These are phyloP conservation scores for Capitella teleta DNA, from an alignment of 1,140 invertebrate genomes.

Conservation along the genomic window DNA sequence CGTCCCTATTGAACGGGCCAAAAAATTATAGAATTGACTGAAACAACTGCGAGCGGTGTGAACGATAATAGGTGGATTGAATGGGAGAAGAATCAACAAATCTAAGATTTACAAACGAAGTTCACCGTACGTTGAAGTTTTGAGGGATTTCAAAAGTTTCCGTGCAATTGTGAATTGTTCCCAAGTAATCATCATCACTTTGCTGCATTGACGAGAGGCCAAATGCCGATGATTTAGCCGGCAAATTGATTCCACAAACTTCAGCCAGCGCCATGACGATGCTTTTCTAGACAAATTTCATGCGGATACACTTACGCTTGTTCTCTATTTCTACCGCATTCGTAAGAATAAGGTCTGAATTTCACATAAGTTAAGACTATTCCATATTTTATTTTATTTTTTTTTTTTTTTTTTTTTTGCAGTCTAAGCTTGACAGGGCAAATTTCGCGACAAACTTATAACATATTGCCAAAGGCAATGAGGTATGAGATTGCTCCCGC, in stretches of 20 bases:
- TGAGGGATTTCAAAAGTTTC: not conserved
- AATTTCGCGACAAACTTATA: too few species aligned
- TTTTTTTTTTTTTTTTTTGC: too few species aligned
- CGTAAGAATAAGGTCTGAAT: too few species aligned
- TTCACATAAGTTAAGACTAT: too few species aligned
- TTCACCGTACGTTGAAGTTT: not conserved
- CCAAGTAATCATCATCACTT: not conserved
- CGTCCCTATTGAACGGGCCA: not conserved
- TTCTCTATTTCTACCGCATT: too few species aligned
- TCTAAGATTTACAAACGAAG: not conserved
- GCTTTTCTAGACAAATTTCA: too few species aligned
- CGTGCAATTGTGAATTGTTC: not conserved
- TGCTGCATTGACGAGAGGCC: not conserved
- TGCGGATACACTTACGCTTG: too few species aligned
- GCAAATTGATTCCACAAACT: constrained; percentile 2
- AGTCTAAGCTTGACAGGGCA: too few species aligned
- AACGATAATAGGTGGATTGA: not conserved
- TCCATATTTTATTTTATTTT: too few species aligned
- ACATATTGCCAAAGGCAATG: too few species aligned
- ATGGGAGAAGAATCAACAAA: too few species aligned
- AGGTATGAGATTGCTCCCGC: too few species aligned
- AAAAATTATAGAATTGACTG: not conserved
- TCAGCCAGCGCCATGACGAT: constrained; percentile 6
- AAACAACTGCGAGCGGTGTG: not conserved
- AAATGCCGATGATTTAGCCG: not conserved